Conservation (phyloP, 2,888 invertebrate species). For the Dynastes grantii region DNA sequence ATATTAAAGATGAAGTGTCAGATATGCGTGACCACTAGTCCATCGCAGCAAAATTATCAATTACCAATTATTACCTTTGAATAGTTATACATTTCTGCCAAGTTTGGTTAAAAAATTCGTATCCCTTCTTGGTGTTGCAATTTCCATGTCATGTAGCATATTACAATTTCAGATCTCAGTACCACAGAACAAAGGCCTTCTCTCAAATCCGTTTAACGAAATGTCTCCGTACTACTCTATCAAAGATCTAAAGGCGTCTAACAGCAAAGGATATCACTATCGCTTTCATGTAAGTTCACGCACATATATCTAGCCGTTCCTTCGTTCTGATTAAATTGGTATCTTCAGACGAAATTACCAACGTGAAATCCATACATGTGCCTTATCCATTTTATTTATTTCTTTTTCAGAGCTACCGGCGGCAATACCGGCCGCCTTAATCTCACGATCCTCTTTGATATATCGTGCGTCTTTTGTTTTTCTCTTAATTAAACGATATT, state of each 20-base stretch:
- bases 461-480: conserved; percentile 57
- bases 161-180: too few relatives aligned
- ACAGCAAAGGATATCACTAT: not conserved
- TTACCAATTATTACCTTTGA: too few relatives aligned
- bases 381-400: conserved; percentile 31
- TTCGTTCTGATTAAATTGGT: not conserved
- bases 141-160: too few relatives aligned
- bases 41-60: too few relatives aligned
- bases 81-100: too few relatives aligned
- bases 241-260: not conserved
- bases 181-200: not conserved
- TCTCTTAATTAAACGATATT: conserved; percentile 59
- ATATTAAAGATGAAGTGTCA: too few relatives aligned
- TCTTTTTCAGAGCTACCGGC: not conserved
- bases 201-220: not conserved
- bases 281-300: not conserved
- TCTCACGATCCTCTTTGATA: conserved; percentile 59
- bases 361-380: conserved; percentile 27
- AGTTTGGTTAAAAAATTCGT: too few relatives aligned
- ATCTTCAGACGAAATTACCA: conserved; percentile 15
- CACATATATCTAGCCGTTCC: not conserved
- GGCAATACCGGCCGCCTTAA: conserved; percentile 48
- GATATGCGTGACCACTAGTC: too few relatives aligned
- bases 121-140: too few relatives aligned
- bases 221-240: conserved; percentile 1